Evolutionary conservation across 2,113 vertebrate genomes (phyloP).

Genomic region (Eupsittula cactorum): DNA sequence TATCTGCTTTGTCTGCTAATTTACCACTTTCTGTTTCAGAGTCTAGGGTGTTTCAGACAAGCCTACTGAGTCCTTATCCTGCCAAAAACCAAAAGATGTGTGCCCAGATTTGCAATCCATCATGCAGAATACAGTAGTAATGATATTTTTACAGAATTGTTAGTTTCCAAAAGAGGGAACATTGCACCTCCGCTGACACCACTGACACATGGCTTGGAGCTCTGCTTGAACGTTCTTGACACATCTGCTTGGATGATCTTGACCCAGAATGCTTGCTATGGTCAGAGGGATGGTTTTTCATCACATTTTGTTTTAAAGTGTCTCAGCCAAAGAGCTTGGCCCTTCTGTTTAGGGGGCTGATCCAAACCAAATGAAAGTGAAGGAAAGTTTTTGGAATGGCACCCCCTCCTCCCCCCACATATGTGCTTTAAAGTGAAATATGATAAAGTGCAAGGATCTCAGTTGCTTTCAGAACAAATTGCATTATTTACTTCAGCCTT

Average conservation of each 20-base stretch:
- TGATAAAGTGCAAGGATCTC: neutral
- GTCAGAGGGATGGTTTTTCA: neutral
- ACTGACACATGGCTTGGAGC: neutral
- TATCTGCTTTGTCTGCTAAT: neutral
- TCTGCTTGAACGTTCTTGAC: neutral
- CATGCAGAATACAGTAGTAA: neutral
- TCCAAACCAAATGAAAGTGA: neutral
- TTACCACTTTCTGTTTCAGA: neutral
- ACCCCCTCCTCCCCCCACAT: fast-evolving
- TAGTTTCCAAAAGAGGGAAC: neutral
- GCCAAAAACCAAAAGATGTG: neutral
- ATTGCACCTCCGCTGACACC: neutral
- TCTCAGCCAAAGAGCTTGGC: neutral
- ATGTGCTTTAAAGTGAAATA: neutral
- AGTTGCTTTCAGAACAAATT: neutral
- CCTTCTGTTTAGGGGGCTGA: neutral
- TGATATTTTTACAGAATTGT: neutral
- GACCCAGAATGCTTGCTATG: neutral
- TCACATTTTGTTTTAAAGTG: neutral
- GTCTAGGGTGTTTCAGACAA: neutral
- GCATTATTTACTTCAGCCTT: neutral
- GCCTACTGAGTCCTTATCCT: neutral
- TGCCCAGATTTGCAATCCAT: neutral
- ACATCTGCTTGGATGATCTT: neutral
- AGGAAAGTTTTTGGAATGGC: neutral